Conservation (phyloP, 2,113 vertebrate genomes). For the Dromiciops gliroides region DNA sequence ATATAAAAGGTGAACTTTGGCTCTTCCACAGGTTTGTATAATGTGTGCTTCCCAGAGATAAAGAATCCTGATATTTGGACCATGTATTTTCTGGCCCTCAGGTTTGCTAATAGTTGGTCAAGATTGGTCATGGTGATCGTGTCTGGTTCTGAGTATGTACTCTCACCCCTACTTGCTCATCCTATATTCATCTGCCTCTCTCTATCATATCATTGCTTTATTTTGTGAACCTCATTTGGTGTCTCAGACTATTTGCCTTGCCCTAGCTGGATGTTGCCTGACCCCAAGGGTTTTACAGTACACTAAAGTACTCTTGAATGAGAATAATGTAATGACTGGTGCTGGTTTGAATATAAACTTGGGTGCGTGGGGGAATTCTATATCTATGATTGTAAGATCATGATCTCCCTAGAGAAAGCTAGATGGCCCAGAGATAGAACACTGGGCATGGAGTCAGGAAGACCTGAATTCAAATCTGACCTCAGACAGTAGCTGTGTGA, state of each 20-base stretch:
- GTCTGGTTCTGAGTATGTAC: background rate
- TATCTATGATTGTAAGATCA: background rate
- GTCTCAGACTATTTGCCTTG: background rate
- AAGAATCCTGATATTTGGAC: background rate
- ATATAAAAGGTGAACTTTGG: background rate
- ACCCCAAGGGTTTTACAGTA: background rate
- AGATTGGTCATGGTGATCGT: background rate
- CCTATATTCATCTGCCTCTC: background rate
- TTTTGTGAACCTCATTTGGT: background rate
- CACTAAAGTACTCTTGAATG: background rate
- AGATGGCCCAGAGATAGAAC: background rate
- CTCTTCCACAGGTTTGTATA: background rate
- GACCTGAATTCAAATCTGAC: background rate
- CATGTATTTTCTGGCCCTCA: background rate
- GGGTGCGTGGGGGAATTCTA: background rate
- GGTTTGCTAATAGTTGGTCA: background rate
- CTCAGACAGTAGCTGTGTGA: background rate
- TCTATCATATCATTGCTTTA: background rate
- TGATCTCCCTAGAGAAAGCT: background rate
- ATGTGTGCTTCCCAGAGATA: background rate
- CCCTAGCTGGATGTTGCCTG: background rate
- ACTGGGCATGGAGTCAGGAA: background rate
- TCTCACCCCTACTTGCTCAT: background rate
- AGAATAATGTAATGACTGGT: background rate
- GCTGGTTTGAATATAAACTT: too few relatives aligned